Evolutionary conservation across 2,797 vertebrate species (phyloP).

Genomic region (Peromyscus aztecus): DNA sequence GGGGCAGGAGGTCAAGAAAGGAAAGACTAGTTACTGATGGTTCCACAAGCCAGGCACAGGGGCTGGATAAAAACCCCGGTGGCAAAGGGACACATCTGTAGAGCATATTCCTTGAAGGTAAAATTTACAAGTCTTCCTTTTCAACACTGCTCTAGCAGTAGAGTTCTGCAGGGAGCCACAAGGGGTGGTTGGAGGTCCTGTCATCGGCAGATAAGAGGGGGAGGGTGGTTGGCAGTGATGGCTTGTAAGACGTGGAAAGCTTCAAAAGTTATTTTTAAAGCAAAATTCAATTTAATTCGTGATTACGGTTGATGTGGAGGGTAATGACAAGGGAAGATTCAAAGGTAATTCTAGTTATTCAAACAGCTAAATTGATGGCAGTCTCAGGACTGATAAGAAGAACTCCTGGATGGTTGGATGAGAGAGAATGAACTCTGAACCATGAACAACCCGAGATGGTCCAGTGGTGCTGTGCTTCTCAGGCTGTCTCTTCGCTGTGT

Average conservation of each 20-base stretch:
- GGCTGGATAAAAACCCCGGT: background rate
- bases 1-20: background rate
- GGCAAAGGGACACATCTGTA: background rate
- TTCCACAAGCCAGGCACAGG: background rate
- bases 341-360: conserved; percentile 41
- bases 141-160: background rate
- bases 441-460: background rate
- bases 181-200: background rate
- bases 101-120: background rate
- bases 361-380: background rate
- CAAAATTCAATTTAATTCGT: conserved; percentile 53
- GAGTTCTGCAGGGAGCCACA: background rate
- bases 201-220: background rate
- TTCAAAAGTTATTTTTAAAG: conserved; percentile 33
- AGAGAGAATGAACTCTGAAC: background rate
- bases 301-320: background rate
- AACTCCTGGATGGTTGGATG: background rate
- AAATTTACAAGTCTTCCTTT: background rate
- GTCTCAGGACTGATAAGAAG: background rate
- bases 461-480: background rate
- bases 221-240: background rate
- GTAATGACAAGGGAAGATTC: conserved; percentile 5
- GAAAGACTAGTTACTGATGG: too few relatives aligned
- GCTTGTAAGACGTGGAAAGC: background rate
- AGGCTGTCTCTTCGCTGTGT: background rate